Base-by-base conservation (phyloP, 2,888 invertebrate genomes). In the Heliconius charithonia region DNA sequence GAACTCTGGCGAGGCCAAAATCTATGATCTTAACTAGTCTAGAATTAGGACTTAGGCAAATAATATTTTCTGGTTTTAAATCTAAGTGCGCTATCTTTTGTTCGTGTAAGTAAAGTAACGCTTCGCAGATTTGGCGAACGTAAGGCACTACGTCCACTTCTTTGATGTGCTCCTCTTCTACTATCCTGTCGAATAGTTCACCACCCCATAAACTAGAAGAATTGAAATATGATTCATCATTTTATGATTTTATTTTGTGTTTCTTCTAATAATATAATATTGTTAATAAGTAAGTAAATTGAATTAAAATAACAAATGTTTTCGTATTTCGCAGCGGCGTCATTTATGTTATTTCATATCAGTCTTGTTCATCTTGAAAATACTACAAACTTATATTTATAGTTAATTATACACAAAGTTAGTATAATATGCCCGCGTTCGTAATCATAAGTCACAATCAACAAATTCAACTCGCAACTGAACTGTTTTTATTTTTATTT, bases 61-160 rank as follows among this genome's bases (percentile, higher is more conserved):
- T 97, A 76, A 99, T 98, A 89, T 99, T 99, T 92, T 99, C 99
- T 0, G 99, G 99, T 96, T 99, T 99, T 80, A 99, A 92, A 90
- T 99, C 99, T 83, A 99, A 93, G 92, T 99, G 99, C 66, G 98
- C 97, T 80, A 99, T 96, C 82, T 96, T 96, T 86, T 97, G 96
- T 32, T 95, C 93, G 90, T 99, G 99, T 96, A 99, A 98, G 88
- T 98, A 99, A 75, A 96, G 96, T 7, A 99, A 97, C 3, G 98
- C 99, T 87, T 98, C 98, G 90, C 98, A 98, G 73, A 99, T 98
- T 92, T 99, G 99, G 66, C 97, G 95, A 93, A 98, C 96, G 89
- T 99, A 99, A 80, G 97, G 95, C 79, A 98, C 96, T 86, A 97
- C 97, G 89, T 96, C 94, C 4, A 87, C 87, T 81, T 91, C 90